phyloP scores from a whole-genome alignment of 2,888 invertebrate species.

The Pristionchus fissidentatus region DNA sequence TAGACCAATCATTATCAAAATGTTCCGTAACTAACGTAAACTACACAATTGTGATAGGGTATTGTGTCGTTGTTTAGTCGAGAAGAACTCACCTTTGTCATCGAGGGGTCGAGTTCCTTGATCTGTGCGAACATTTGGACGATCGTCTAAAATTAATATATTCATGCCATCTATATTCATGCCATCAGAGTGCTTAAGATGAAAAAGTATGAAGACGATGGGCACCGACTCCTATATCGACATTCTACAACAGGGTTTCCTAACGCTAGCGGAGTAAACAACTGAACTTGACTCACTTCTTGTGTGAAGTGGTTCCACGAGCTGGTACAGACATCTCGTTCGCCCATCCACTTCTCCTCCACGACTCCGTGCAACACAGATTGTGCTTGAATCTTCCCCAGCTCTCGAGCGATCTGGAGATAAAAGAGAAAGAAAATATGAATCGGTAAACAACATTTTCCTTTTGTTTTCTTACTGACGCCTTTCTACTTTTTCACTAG shows the following conservation, averaged over 20 bases:
- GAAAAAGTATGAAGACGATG: no score
- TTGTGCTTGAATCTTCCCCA: slow-evolving; percentile 6
- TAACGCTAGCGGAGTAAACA: no score
- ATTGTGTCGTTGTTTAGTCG: not conserved
- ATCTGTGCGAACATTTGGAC: slow-evolving; percentile 21
- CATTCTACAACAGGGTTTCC: no score
- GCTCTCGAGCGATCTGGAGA: not conserved
- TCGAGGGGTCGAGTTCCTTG: slow-evolving; percentile 1
- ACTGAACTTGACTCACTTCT: not conserved
- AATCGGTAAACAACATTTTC: no score
- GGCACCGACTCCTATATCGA: no score
- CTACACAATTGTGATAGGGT: no score
- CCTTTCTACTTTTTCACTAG: no score
- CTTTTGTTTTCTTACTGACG: no score
- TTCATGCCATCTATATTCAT: no score
- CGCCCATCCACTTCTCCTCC: not conserved
- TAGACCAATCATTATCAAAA: not conserved
- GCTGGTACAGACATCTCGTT: slow-evolving; percentile 2
- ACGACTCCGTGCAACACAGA: slow-evolving; percentile 1
- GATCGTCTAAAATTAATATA: not conserved
- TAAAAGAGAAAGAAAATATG: no score
- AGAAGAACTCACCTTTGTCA: not conserved
- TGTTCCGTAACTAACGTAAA: no score
- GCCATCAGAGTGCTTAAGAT: no score
- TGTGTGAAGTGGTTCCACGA: slow-evolving; percentile 13